phyloP scores from a whole-genome alignment of 2,888 invertebrate species.

The Caenorhabditis becei region DNA sequence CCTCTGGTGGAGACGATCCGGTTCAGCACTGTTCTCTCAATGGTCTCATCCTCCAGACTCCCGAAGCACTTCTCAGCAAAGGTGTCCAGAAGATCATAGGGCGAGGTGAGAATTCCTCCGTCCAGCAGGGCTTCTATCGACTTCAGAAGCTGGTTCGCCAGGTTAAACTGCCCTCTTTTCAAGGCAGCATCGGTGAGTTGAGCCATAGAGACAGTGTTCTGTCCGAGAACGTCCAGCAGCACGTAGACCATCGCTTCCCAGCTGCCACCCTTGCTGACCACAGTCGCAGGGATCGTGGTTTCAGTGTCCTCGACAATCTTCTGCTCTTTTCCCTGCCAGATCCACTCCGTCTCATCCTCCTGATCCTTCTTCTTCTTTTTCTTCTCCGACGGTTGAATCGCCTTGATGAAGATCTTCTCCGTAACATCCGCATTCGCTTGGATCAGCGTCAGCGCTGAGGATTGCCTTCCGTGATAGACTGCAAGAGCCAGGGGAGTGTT shows the following conservation, averaged over 20 bases:
- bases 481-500: slow-evolving; percentile 81
- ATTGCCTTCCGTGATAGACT: slow-evolving; percentile 72
- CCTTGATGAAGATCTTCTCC: slow-evolving; percentile 49
- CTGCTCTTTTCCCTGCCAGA: slow-evolving; percentile 57
- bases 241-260: slow-evolving; percentile 81
- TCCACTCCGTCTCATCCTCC: slow-evolving; percentile 37
- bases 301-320: slow-evolving; percentile 26
- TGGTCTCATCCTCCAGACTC: slow-evolving; percentile 46
- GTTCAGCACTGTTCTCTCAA: slow-evolving; percentile 50
- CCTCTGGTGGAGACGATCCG: slow-evolving; percentile 33
- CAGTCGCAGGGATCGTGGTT: slow-evolving; percentile 60
- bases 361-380: background rate
- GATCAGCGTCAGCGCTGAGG: slow-evolving; percentile 78
- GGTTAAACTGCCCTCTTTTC: slow-evolving; percentile 59
- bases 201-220: slow-evolving; percentile 55
- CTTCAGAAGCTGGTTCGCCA: slow-evolving; percentile 69
- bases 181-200: slow-evolving; percentile 62
- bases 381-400: slow-evolving; percentile 7
- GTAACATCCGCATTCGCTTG: slow-evolving; percentile 69
- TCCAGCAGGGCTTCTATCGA: slow-evolving; percentile 61
- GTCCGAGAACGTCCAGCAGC: slow-evolving; percentile 83
- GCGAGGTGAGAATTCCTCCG: slow-evolving; percentile 43
- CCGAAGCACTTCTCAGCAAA: slow-evolving; percentile 55
- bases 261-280: slow-evolving; percentile 63
- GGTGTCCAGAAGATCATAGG: slow-evolving; percentile 54